Base-by-base conservation (phyloP, 2,888 invertebrate species). In the Timema podura region DNA sequence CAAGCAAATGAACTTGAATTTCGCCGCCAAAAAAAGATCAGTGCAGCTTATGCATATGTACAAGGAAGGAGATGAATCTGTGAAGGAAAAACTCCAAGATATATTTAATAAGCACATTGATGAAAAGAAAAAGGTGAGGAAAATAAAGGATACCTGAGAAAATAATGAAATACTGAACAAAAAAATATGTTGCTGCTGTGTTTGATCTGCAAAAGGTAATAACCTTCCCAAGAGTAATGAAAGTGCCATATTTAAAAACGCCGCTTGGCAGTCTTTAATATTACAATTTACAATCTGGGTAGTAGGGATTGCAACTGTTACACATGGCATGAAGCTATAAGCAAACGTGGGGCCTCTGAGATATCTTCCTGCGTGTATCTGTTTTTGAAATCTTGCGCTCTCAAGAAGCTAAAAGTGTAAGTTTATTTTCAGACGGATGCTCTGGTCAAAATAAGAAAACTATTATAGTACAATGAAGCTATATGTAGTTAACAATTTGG, bases 231-330 rank as follows among this genome's bases (percentile, higher is more conserved):
- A n/a, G n/a, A n/a, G n/a, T n/a, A n/a, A n/a, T 13, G 54, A 10
- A 6, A 54, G 54, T 54, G 54, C 54, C 13, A 6, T 54, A 54
- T 54, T 54, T 54, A 54, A 15, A 54, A 54, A 54, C 54, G 54
- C n/a, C 54, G 54, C 6, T 54, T 15, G 13, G 54, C 54, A 54
- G 54, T 54, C 10, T 49, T 10, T 49, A 49, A 49, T 11, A 9
- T 49, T 10, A 54, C 54, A 54, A 16, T 54, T 54, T 54, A 54
- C 15, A 16, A 54, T 16, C 13, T 54, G 13, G 54, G n/a, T 5
- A 54, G 6, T 16, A 54, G 54, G 10, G 54, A 6, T 54, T 54
- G 54, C 15, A 5, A 5, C 13, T 54, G 54, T 10, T 54, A 15
- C 15, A 16, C 15, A 13, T 54, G 54, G 54, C 5, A 54, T 54